Evolutionary conservation across 92 coral and sea anemone species (phyloP).

Genomic region (Bergia sp.): DNA sequence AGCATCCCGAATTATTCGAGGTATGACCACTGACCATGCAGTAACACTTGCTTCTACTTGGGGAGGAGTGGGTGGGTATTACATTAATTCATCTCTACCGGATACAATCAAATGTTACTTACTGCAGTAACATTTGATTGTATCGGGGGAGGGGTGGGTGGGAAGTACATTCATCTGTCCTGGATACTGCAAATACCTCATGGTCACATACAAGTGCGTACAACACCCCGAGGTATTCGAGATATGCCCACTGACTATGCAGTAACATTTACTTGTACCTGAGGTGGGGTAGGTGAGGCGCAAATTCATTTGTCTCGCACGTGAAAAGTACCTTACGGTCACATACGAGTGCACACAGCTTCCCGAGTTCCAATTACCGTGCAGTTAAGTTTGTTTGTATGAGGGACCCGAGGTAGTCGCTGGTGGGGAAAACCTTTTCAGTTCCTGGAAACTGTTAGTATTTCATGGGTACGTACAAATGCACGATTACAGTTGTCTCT

Average conservation of each 20-base stretch:
- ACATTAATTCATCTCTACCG: background rate
- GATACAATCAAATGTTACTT: conserved; percentile 76
- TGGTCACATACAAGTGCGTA: conserved; percentile 78
- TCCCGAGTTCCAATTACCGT: conserved; percentile 55
- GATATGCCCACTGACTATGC: background rate
- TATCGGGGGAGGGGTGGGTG: background rate
- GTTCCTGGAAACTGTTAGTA: conserved; percentile 67
- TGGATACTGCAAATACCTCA: conserved; percentile 74
- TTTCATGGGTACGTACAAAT: conserved; percentile 77
- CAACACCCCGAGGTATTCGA: too few species aligned
- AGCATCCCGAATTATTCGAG: conserved; percentile 84
- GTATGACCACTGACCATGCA: conserved; percentile 12
- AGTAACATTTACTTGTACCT: background rate
- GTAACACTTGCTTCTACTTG: background rate
- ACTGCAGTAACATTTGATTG: conserved; percentile 5
- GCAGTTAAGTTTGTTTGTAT: background rate
- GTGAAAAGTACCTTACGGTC: conserved; percentile 86
- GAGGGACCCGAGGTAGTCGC: too few species aligned
- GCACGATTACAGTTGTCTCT: conserved; percentile 12
- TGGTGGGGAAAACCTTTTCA: too few species aligned
- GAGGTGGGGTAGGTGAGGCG: background rate
- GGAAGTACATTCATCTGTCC: background rate
- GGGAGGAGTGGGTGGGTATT: background rate
- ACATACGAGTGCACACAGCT: conserved; percentile 90
- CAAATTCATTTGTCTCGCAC: conserved; percentile 80